phyloP scores from a whole-genome alignment of 2,113 vertebrate genomes.

The Phodopus roborovskii region DNA sequence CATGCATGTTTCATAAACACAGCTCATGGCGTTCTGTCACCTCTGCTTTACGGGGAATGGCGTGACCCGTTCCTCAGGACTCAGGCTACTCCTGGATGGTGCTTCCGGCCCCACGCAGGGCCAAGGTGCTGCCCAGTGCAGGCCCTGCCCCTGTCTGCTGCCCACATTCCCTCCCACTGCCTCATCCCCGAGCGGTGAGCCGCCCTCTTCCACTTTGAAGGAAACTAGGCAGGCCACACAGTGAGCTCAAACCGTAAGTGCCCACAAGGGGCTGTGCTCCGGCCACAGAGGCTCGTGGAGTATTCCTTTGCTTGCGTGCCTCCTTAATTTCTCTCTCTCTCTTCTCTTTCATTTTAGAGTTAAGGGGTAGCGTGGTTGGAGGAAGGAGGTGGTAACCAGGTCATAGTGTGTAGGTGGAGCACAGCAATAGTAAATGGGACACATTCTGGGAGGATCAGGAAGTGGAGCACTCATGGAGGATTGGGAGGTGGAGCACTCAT shows the following conservation, averaged over 20 bases:
- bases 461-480: neutral
- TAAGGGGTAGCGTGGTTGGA: neutral
- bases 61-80: neutral
- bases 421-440: neutral
- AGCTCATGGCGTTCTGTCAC: neutral
- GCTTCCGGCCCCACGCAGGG: neutral
- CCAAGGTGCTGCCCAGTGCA: neutral
- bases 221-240: conserved; percentile 49
- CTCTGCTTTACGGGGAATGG: neutral
- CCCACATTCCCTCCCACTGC: neutral
- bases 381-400: neutral
- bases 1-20: neutral
- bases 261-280: conserved; percentile 21
- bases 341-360: neutral
- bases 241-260: conserved; percentile 10
- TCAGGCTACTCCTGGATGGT: fast-evolving
- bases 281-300: conserved; percentile 6
- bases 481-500: neutral
- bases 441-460: neutral
- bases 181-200: neutral
- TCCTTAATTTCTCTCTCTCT: neutral
- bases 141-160: neutral
- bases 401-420: neutral
- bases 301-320: conserved; percentile 6
- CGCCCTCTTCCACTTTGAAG: neutral